phyloP scores from a whole-genome alignment of 1,140 invertebrate genomes.

The Scylla paramamosain region DNA sequence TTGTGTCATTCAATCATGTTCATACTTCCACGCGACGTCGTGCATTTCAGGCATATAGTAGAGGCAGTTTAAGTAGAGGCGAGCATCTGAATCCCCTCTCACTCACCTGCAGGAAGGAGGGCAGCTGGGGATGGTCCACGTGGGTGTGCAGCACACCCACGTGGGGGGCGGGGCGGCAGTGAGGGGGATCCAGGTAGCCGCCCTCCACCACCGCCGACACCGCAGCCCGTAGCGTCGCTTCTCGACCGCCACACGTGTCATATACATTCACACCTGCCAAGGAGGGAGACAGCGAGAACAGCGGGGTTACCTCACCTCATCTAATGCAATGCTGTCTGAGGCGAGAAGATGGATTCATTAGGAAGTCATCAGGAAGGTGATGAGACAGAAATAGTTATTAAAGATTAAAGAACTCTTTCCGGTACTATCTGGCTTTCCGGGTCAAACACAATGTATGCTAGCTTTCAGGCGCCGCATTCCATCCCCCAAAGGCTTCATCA shows the following conservation, averaged over 20 bases:
- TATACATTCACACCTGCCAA: conserved; percentile 55
- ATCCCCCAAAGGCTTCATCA: background rate
- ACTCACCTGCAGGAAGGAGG: conserved; percentile 57
- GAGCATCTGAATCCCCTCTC: background rate
- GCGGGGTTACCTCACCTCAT: background rate
- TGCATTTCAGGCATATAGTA: no score
- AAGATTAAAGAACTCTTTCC: no score
- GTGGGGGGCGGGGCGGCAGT: conserved; percentile 38
- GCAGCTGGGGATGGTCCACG: conserved; percentile 44
- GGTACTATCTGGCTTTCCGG: no score
- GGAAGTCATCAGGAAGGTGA: no score
- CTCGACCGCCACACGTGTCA: conserved; percentile 55
- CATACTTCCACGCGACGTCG: no score
- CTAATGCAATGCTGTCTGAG: background rate
- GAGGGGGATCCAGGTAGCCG: conserved; percentile 52
- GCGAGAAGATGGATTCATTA: no score
- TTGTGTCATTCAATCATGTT: no score
- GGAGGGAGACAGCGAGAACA: background rate
- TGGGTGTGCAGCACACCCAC: conserved; percentile 63
- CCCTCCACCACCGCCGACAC: conserved; percentile 54
- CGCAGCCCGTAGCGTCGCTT: conserved; percentile 52
- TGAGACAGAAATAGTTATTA: no score
- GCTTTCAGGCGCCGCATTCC: background rate
- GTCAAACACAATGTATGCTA: no score
- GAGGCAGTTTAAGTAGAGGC: background rate